phyloP scores from a whole-genome alignment of 1,140 invertebrate genomes.

The Holotrichia oblita region DNA sequence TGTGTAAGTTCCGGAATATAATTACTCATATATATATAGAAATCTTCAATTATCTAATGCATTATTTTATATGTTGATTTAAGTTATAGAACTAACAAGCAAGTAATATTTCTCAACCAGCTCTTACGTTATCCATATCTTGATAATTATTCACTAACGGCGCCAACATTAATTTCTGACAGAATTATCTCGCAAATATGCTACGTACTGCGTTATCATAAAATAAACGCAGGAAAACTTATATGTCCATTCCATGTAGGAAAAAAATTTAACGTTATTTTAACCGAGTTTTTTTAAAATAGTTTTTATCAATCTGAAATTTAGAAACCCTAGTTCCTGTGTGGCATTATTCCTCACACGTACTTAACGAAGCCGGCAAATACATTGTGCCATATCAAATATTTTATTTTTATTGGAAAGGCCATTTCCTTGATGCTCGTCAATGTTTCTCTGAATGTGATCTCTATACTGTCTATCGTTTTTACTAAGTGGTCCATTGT shows the following conservation, averaged over 20 bases:
- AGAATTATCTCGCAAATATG: not conserved
- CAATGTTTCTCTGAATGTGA: constrained; percentile 1
- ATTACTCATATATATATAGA: not conserved
- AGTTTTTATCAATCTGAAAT: constrained; percentile 25
- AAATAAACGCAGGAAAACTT: constrained; percentile 7
- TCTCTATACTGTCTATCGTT: not conserved
- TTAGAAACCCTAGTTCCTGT: constrained; percentile 34
- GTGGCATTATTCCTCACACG: constrained; percentile 35
- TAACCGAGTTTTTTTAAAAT: not conserved
- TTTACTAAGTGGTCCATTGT: not conserved
- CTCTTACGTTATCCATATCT: not conserved
- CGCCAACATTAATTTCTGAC: not conserved
- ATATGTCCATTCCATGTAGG: constrained; percentile 40
- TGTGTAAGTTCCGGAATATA: not conserved
- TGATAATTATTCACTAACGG: not conserved
- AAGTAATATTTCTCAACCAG: not conserved
- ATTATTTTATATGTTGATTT: not conserved
- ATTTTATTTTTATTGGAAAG: constrained; percentile 14
- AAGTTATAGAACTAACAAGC: not conserved
- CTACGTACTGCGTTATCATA: constrained; percentile 14
- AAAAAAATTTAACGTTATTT: not conserved
- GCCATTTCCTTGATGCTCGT: constrained; percentile 10
- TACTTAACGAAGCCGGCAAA: constrained; percentile 33
- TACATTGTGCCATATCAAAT: constrained; percentile 37
- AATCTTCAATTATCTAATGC: not conserved